These are phyloP conservation scores for Pogona vitticeps DNA, from an alignment of 2,113 vertebrate species.

Conservation along the genomic window DNA sequence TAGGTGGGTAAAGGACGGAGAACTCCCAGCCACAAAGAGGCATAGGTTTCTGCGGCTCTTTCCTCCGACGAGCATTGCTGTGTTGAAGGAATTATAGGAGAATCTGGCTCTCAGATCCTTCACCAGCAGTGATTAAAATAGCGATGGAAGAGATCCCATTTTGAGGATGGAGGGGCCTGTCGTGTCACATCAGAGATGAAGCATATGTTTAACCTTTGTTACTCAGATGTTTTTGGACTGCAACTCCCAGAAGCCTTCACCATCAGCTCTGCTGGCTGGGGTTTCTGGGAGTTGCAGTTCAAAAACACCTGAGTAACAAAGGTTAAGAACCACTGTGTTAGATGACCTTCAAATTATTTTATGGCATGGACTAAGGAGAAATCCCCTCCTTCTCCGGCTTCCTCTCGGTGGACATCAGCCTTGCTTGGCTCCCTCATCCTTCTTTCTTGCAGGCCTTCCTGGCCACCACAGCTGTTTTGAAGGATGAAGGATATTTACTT, in stretches of 20 bases:
- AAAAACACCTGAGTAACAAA: no score
- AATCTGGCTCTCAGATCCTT: neutral
- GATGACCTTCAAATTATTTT: neutral
- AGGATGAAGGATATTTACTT: neutral
- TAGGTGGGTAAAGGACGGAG: constrained; percentile 52
- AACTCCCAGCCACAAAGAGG: neutral
- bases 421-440: neutral
- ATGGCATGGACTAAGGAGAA: neutral
- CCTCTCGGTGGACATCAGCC: neutral
- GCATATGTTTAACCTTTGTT: no score
- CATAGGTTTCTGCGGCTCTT: no score
- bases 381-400: neutral
- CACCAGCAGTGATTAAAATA: neutral
- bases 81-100: no score
- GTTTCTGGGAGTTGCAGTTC: no score
- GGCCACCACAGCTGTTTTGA: neutral
- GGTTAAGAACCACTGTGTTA: no score
- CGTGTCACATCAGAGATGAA: neutral
- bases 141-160: neutral
- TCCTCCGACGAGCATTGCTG: no score
- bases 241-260: no score
- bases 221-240: no score
- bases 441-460: neutral
- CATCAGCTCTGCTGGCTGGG: no score
- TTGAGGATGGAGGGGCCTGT: neutral